Conservation (phyloP, 2,888 invertebrate genomes). For the Lasioglossum oenotherae region DNA sequence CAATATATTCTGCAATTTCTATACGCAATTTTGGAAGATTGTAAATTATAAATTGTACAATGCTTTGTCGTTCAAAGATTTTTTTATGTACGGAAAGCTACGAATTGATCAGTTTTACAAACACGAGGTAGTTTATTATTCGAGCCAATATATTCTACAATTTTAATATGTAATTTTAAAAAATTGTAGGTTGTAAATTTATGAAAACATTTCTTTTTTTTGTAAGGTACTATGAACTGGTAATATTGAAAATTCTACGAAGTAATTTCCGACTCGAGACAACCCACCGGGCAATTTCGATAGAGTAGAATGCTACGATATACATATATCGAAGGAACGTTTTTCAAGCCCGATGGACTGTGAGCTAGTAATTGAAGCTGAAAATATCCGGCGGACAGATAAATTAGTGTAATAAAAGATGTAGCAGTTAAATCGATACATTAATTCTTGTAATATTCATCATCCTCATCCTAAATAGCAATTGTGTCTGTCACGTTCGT, state of each 20-base stretch:
- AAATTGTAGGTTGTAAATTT: neutral
- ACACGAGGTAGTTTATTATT: neutral
- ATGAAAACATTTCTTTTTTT: neutral
- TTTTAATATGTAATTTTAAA: neutral
- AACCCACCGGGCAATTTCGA: no score
- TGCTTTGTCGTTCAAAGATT: neutral
- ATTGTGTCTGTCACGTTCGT: constrained; percentile 19
- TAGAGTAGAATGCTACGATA: neutral
- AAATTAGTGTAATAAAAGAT: neutral
- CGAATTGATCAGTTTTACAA: neutral
- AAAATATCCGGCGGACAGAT: neutral
- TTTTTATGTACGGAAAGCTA: neutral
- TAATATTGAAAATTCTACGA: neutral
- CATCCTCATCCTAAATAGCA: constrained; percentile 25
- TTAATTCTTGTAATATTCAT: constrained; percentile 24
- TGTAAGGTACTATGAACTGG: neutral
- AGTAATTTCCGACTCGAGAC: neutral
- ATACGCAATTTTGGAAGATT: neutral
- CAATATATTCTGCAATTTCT: constrained; percentile 1
- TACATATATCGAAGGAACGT: neutral
- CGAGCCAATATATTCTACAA: neutral
- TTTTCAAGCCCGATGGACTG: neutral
- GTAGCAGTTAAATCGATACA: constrained; percentile 9
- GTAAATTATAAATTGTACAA: neutral
- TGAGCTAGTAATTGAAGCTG: neutral